phyloP scores from a whole-genome alignment of 1,140 invertebrate species.

The Bombus picipes region DNA sequence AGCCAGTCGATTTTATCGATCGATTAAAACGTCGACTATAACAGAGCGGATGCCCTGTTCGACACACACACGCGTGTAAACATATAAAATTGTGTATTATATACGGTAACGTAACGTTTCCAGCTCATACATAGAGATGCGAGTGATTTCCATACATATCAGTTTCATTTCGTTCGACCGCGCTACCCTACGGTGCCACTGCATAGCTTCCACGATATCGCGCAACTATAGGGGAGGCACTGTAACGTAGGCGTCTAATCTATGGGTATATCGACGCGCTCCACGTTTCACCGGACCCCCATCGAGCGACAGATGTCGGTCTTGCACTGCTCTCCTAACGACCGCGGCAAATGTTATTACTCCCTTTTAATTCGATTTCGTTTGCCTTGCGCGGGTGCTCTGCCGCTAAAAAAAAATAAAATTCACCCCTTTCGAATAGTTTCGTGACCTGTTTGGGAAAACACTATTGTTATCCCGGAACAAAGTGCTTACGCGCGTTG shows the following conservation, averaged over 20 bases:
- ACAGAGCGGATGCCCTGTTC: no score
- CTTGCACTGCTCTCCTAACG: constrained; percentile 42
- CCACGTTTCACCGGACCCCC: constrained; percentile 17
- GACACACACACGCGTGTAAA: constrained; percentile 33
- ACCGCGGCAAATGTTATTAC: constrained; percentile 53
- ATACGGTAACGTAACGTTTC: constrained; percentile 56
- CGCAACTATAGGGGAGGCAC: neutral
- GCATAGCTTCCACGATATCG: constrained; percentile 12
- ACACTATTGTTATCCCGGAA: no score
- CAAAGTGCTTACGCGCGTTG: no score
- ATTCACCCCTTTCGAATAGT: neutral
- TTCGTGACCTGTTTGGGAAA: neutral
- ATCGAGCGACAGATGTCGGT: constrained; percentile 57
- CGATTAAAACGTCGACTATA: constrained; percentile 26
- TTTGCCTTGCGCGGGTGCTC: neutral
- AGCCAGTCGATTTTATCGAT: constrained; percentile 28
- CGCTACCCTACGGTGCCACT: constrained; percentile 26
- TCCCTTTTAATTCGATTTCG: constrained; percentile 62
- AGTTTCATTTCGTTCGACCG: constrained; percentile 68
- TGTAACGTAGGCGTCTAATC: constrained; percentile 37
- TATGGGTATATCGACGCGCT: constrained; percentile 21
- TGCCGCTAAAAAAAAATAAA: no score
- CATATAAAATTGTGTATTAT: constrained; percentile 49
- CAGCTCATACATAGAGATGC: constrained; percentile 71
- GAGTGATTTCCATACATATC: constrained; percentile 73